phyloP scores from a whole-genome alignment of 2,797 vertebrate species.

The Rhadinocentrus ornatus region DNA sequence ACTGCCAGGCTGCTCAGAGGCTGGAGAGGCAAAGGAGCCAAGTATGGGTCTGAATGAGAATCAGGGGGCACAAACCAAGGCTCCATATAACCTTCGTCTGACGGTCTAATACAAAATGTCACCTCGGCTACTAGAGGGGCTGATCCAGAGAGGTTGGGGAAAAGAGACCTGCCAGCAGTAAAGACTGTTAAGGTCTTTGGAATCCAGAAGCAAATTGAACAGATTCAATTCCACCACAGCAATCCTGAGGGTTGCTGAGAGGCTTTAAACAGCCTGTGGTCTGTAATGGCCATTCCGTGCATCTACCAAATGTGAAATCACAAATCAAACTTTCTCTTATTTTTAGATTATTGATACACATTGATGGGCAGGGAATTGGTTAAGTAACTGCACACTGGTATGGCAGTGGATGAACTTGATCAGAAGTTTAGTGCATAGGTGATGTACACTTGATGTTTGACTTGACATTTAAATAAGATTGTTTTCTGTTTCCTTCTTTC shows the following conservation, averaged over 20 bases:
- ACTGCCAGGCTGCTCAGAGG: conserved; percentile 49
- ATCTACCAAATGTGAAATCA: conserved; percentile 52
- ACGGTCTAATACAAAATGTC: conserved; percentile 76
- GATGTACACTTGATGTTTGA: conserved; percentile 28
- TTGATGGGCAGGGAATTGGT: conserved; percentile 53
- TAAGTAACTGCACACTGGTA: conserved; percentile 32
- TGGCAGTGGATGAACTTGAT: not conserved
- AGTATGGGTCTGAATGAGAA: conserved; percentile 74
- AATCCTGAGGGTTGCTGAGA: conserved; percentile 40
- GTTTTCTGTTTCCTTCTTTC: conserved; percentile 4
- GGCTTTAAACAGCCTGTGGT: conserved; percentile 40
- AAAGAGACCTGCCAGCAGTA: conserved; percentile 30
- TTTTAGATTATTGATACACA: conserved; percentile 56
- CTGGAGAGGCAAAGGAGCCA: conserved; percentile 41
- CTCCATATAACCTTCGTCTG: conserved; percentile 58
- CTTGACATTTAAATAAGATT: conserved; percentile 40
- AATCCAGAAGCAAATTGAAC: conserved; percentile 66
- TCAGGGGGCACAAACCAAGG: conserved; percentile 43
- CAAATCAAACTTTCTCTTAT: conserved; percentile 54
- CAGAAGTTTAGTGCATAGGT: not conserved
- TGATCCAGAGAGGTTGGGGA: conserved; percentile 18
- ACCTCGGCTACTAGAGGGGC: conserved; percentile 57
- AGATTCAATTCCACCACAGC: conserved; percentile 60
- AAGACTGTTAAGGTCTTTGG: conserved; percentile 51
- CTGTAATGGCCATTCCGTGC: conserved; percentile 51